Evolutionary conservation across 2,888 invertebrate genomes (phyloP).

Genomic region (Norana najaformis): DNA sequence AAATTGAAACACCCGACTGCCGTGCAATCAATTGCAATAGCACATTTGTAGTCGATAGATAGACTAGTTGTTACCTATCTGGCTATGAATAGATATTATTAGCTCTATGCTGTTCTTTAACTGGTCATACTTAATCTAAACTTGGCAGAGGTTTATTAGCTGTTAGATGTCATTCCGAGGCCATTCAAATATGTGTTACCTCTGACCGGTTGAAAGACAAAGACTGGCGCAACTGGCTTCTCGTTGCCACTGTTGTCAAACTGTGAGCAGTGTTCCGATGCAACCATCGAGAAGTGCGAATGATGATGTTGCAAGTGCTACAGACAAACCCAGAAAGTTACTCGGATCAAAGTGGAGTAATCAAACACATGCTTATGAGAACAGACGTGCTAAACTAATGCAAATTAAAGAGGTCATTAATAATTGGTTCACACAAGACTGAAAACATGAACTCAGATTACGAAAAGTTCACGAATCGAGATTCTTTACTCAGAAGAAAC

Average conservation of each 20-base stretch:
- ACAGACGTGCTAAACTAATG: background rate
- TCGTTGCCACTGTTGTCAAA: background rate
- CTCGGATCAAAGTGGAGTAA: background rate
- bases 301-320: conserved; percentile 19
- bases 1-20: background rate
- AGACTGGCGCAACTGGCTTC: background rate
- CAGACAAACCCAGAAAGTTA: background rate
- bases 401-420: no score
- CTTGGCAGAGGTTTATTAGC: background rate
- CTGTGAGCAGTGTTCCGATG: background rate
- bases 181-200: background rate
- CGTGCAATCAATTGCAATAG: background rate
- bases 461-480: no score
- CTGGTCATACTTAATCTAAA: background rate
- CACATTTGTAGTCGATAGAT: no score
- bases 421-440: no score
- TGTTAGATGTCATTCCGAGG: background rate
- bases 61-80: no score
- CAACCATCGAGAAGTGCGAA: background rate
- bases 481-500: no score
- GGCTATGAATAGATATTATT: background rate
- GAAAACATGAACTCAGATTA: no score
- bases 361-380: background rate
- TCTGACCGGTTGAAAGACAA: conserved; percentile 14
- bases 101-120: background rate